These are phyloP conservation scores for Agriotes lineatus DNA, from an alignment of 2,888 invertebrate genomes.

Conservation along the genomic window DNA sequence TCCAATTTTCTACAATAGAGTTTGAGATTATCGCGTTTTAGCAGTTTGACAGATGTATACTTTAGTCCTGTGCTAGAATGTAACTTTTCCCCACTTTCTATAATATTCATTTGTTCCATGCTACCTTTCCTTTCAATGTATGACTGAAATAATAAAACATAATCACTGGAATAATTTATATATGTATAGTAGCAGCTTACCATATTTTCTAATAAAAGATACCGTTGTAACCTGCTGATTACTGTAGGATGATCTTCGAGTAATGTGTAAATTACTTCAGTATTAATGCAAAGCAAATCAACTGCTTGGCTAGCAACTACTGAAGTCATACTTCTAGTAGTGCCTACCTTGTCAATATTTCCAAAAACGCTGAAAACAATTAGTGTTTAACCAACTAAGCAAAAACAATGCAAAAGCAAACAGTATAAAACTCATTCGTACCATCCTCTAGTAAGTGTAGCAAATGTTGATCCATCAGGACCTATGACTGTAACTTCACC, in stretches of 20 bases:
- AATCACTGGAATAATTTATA: background rate
- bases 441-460: conserved; percentile 46
- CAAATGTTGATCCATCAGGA: conserved; percentile 47
- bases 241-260: conserved; percentile 40
- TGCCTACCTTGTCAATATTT: conserved; percentile 49
- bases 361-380: conserved; percentile 46
- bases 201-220: conserved; percentile 44
- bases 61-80: too few species aligned
- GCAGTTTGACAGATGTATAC: too few species aligned
- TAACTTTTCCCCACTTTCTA: background rate
- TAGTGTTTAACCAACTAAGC: background rate
- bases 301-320: conserved; percentile 43
- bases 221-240: conserved; percentile 35
- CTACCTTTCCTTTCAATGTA: background rate
- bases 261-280: conserved; percentile 39
- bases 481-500: conserved; percentile 48
- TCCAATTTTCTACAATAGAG: background rate
- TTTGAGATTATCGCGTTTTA: too few species aligned
- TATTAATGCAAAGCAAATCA: conserved; percentile 44
- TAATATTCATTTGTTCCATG: background rate
- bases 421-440: background rate
- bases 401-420: background rate
- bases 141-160: background rate
- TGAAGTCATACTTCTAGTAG: conserved; percentile 47
- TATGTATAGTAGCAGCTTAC: conserved; percentile 35